Conservation (phyloP, 2,888 invertebrate genomes). For the Heliconius ethilla region DNA sequence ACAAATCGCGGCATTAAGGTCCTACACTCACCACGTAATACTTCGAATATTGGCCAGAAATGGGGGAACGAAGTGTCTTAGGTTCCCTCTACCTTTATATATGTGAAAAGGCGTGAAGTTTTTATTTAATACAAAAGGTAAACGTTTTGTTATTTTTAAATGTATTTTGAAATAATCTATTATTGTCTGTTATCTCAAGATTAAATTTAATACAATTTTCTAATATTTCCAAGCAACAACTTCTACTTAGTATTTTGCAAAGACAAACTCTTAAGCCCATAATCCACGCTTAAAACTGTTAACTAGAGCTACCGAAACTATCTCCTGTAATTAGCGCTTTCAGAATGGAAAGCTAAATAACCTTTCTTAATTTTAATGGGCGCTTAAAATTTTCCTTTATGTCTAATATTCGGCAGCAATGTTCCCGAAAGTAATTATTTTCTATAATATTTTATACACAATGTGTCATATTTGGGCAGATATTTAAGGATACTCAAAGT, state of each 20-base stretch:
- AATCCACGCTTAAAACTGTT: conserved; percentile 38
- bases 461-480: not conserved
- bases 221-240: conserved; percentile 4
- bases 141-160: no score
- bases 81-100: no score
- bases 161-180: no score
- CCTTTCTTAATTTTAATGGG: conserved; percentile 22
- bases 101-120: no score
- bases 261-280: conserved; percentile 13
- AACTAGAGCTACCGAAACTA: conserved; percentile 35
- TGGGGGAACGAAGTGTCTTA: no score
- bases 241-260: not conserved
- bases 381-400: not conserved
- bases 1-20: no score
- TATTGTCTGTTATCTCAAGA: not conserved
- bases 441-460: not conserved
- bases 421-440: not conserved
- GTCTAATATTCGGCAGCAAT: not conserved
- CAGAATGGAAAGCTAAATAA: conserved; percentile 7
- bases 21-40: no score
- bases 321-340: conserved; percentile 32
- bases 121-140: no score
- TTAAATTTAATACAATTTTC: conserved; percentile 15
- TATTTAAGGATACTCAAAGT: no score
- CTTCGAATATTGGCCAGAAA: no score